Percentiles rank a stretch among this genome's conserved stretches.
phyloP scores from a whole-genome alignment of 2,797 vertebrate genomes.

The Aphelocoma californica region DNA sequence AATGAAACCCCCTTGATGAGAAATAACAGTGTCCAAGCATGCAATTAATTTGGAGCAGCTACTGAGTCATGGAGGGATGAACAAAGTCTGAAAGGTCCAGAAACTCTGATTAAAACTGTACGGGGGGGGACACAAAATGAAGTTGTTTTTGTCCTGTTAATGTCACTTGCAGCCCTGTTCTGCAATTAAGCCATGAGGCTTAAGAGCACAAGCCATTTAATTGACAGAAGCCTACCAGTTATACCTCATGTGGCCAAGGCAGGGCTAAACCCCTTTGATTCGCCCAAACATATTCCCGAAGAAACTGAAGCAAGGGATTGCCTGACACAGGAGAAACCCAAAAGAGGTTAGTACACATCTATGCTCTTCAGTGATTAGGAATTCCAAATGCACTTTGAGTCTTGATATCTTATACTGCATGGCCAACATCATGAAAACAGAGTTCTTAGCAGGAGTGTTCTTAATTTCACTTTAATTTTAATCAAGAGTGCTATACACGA shows the following conservation, averaged over 20 bases:
- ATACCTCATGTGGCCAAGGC: background rate
- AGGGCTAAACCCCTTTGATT: background rate
- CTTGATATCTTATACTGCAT: background rate
- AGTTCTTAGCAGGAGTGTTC: background rate
- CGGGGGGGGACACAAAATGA: background rate
- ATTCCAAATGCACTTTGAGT: background rate
- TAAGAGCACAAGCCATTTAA: background rate
- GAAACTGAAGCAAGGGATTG: background rate
- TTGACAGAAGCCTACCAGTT: background rate
- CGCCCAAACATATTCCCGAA: background rate
- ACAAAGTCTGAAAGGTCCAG: background rate
- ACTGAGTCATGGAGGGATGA: background rate
- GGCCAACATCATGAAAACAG: background rate
- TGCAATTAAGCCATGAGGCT: background rate
- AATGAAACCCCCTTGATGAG: background rate
- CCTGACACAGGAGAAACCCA: background rate
- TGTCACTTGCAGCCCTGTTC: too few relatives aligned
- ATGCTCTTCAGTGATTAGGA: background rate
- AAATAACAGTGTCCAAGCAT: background rate
- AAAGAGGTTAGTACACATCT: background rate
- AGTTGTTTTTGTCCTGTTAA: background rate
- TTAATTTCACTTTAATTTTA: slow-evolving; percentile 7
- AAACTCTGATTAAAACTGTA: background rate
- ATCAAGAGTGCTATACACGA: background rate
- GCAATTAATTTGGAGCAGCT: background rate